Conservation (phyloP, 2,113 vertebrate genomes). For the Euleptes europaea region DNA sequence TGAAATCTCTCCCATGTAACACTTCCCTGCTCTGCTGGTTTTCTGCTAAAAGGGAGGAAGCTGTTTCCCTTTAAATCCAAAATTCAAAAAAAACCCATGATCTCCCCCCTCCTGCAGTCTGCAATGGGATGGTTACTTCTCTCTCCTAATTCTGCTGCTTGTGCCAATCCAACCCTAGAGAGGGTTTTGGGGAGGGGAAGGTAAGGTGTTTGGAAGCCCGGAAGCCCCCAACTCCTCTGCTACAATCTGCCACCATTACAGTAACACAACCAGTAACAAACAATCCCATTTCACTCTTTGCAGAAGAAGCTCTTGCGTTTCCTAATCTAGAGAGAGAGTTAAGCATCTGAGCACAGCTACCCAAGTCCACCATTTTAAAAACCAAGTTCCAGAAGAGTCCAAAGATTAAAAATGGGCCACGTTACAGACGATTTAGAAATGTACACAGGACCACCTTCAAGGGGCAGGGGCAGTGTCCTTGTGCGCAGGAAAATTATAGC, state of each 20-base stretch:
- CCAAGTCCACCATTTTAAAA: not conserved
- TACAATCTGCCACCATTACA: not conserved
- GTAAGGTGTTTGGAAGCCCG: not conserved
- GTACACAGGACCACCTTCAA: not conserved
- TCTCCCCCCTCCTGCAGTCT: too few species aligned
- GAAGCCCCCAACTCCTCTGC: not conserved
- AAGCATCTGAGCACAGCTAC: not conserved
- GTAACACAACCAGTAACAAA: not conserved
- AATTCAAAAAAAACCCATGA: too few species aligned
- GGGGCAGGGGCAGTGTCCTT: too few species aligned
- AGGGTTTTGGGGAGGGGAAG: too few species aligned
- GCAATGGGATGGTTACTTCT: too few species aligned
- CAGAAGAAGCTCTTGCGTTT: too few species aligned
- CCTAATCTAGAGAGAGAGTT: not conserved
- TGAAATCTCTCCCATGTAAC: not conserved
- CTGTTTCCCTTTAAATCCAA: too few species aligned
- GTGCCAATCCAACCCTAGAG: not conserved
- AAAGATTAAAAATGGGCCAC: not conserved
- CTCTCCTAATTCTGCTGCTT: not conserved
- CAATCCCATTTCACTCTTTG: not conserved
- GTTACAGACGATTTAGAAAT: not conserved
- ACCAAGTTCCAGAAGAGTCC: not conserved
- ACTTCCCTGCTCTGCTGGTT: not conserved
- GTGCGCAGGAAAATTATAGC: not conserved
- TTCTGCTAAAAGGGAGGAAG: not conserved